phyloP scores from a whole-genome alignment of 92 coral and sea anemone genomes.

The Micromussa lordhowensis region DNA sequence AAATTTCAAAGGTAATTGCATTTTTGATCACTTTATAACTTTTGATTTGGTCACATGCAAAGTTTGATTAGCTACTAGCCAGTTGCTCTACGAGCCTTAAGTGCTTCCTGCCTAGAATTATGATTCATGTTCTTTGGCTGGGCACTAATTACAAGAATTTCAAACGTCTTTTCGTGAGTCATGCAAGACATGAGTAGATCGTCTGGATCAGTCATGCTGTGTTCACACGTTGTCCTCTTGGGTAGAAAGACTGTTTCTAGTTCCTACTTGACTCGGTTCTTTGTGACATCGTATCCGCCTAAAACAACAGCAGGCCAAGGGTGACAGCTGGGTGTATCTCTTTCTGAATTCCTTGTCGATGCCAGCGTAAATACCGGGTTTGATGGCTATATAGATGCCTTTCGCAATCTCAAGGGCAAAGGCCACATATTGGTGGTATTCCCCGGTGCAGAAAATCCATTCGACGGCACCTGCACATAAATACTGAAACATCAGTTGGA shows the following conservation, averaged over 20 bases:
- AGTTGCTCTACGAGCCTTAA: too few species aligned
- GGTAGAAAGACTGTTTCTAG: neutral
- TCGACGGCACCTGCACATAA: neutral
- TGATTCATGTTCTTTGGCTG: neutral
- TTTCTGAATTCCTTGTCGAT: conserved; percentile 19
- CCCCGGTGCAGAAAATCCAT: neutral
- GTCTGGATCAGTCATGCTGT: neutral
- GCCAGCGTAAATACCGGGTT: conserved; percentile 23
- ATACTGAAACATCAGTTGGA: neutral
- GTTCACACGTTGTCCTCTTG: neutral
- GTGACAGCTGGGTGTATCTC: conserved; percentile 20
- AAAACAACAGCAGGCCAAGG: conserved; percentile 31
- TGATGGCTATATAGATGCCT: conserved; percentile 1
- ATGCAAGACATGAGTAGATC: too few species aligned
- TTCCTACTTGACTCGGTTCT: neutral
- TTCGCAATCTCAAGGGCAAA: neutral
- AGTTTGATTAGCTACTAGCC: too few species aligned
- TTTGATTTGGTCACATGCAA: too few species aligned
- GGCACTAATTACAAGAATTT: neutral
- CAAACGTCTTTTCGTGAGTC: too few species aligned
- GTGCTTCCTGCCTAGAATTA: too few species aligned
- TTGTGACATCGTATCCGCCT: neutral
- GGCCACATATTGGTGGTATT: neutral
- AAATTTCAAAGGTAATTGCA: too few species aligned
- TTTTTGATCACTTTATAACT: too few species aligned